These are phyloP conservation scores for Kryptolebias ocellatus DNA, from an alignment of 2,797 vertebrate genomes.

Conservation along the genomic window DNA sequence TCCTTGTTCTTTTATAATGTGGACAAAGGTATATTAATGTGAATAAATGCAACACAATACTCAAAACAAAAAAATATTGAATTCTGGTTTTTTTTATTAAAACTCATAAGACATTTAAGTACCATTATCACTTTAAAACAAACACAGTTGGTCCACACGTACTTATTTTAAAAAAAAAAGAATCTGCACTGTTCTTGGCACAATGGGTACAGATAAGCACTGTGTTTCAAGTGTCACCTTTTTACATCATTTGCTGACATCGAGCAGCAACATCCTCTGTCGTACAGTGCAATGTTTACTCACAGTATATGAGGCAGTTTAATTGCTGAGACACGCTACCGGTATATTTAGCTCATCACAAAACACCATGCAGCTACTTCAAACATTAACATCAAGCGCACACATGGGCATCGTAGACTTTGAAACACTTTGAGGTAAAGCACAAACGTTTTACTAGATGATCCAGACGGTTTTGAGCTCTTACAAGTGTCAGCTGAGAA, in stretches of 20 bases:
- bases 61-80: constrained; percentile 49
- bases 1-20: too few relatives aligned
- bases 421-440: constrained; percentile 11
- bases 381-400: constrained; percentile 35
- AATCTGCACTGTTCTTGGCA: constrained; percentile 44
- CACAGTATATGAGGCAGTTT: constrained; percentile 75
- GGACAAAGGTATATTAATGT: neutral
- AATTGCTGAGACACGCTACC: constrained; percentile 36
- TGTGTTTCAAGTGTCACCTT: constrained; percentile 52
- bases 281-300: constrained; percentile 74
- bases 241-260: constrained; percentile 43
- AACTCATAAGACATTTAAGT: constrained; percentile 40
- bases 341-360: constrained; percentile 38
- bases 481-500: constrained; percentile 2
- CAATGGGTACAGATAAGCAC: constrained; percentile 33
- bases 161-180: constrained; percentile 27
- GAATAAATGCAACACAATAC: constrained; percentile 16
- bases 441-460: constrained; percentile 40
- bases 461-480: constrained; percentile 32
- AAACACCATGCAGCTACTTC: constrained; percentile 37
- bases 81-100: too few relatives aligned
- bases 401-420: constrained; percentile 14
- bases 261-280: constrained; percentile 48
- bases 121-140: constrained; percentile 40
- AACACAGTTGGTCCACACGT: constrained; percentile 56